Percentiles rank a stretch among this genome's conserved stretches.
Evolutionary conservation across 1,140 invertebrate species (phyloP).

Genomic region (Zaprionus lachaisei): DNA sequence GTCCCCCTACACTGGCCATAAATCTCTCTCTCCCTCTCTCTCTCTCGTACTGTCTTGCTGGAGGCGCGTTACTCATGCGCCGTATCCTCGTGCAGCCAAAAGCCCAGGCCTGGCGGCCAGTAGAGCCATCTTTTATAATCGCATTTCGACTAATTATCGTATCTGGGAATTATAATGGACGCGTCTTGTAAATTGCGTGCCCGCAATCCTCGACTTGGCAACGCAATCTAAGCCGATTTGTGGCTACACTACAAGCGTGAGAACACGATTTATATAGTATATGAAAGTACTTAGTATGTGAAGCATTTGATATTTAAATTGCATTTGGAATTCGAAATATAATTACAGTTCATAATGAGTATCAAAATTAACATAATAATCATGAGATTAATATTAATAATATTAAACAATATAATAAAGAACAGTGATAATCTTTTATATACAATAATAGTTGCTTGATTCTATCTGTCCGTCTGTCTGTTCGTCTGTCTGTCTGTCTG

Average conservation of each 20-base stretch:
- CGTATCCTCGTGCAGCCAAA: constrained; percentile 37
- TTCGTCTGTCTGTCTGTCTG: too few species aligned
- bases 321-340: too few species aligned
- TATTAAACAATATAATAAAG: too few species aligned
- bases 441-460: too few species aligned
- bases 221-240: not conserved
- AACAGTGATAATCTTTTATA: too few species aligned
- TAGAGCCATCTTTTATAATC: constrained; percentile 67
- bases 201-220: constrained; percentile 31
- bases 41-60: too few species aligned
- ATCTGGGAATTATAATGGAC: constrained; percentile 74
- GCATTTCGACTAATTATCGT: constrained; percentile 83
- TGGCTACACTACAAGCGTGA: not conserved
- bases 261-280: not conserved
- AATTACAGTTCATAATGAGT: too few species aligned
- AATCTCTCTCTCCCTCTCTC: constrained; percentile 57
- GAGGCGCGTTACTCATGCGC: constrained; percentile 79
- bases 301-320: not conserved
- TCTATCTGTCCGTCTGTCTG: too few species aligned
- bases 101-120: not conserved
- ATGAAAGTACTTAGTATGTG: not conserved
- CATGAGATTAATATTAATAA: too few species aligned
- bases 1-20: constrained; percentile 39
- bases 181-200: constrained; percentile 70
- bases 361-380: too few species aligned